phyloP scores from a whole-genome alignment of 2,113 vertebrate species.

The Prietella phreatophila region DNA sequence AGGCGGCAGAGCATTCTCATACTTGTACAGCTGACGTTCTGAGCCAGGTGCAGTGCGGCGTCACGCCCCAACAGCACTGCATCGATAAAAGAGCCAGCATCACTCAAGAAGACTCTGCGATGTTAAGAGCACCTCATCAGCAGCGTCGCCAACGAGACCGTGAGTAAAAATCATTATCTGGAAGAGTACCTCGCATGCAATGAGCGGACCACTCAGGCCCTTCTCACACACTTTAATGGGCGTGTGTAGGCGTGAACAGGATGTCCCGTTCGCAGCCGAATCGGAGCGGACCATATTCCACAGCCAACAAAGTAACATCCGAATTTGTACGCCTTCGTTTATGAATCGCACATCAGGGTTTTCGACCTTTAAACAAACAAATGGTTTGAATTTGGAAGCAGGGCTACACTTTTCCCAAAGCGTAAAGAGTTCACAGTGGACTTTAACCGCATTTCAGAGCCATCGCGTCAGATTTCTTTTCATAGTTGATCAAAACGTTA shows the following conservation, averaged over 20 bases:
- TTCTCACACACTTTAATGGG: neutral
- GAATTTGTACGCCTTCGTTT: neutral
- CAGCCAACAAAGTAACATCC: neutral
- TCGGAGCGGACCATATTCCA: neutral
- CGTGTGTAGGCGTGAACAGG: neutral
- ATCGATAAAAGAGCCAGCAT: neutral
- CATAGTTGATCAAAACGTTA: neutral
- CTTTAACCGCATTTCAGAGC: neutral
- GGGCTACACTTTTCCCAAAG: no score
- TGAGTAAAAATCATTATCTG: constrained; percentile 6
- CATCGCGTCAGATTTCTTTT: neutral
- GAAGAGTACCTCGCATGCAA: neutral
- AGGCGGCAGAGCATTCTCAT: neutral
- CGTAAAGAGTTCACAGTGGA: no score
- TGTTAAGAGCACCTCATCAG: constrained; percentile 12
- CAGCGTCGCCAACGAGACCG: constrained; percentile 6
- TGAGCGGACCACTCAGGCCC: neutral
- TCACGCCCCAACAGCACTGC: neutral
- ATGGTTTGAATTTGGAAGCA: neutral
- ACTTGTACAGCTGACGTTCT: neutral
- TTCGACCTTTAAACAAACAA: neutral
- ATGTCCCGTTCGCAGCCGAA: neutral
- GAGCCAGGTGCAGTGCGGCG: neutral
- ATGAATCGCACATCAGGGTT: neutral
- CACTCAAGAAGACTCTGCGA: neutral